Evolutionary conservation across 2,888 invertebrate species (phyloP), one percentile per base, ranked within the genome.

Genomic region (Cynaeus angustus): DNA sequence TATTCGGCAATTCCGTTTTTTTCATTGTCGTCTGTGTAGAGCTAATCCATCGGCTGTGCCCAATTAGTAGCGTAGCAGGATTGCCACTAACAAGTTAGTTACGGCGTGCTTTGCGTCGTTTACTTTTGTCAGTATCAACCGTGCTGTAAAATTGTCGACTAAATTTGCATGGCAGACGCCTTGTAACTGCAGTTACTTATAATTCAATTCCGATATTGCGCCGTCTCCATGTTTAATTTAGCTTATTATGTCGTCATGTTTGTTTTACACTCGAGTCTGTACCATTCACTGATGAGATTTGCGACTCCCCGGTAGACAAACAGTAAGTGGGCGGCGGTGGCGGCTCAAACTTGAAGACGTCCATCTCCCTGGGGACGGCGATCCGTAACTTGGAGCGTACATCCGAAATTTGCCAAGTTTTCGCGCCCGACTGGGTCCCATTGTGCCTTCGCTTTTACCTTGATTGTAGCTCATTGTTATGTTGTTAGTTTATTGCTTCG

Each of bases 181-280:
- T 78, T 69, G 53, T 78, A 79, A 78, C 78, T 77, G 77, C 75
- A 78, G 79, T 81, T 79, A 78, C 77, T 80, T 80, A 79, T 80
- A 81, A 80, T 81, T 82, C 77, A 82, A 81, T 81, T 81, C 78
- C 80, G 77, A 82, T 81, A 81, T 81, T 79, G 80, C 80, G 78
- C 80, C 77, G 78, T 76, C 79, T 79, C 80, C 76, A 77, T 81
- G 80, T 81, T 81, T 82, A 82, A 82, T 82, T 82, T 81, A 78
- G 80, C 81, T 82, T 82, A 82, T 82, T 82, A 82, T 80, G 79
- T 81, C 79, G 80, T 79, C 78, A 80, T 82, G 80, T 82, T 82
- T 82, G 81, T 80, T 78, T 79, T 82, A 79, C 81, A 80, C 81
- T 81, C 76, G 75, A 80, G 76, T 79, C 79, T 79, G 75, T 78